Conservation (phyloP, 1,140 invertebrate genomes). For the Nilaparvata lugens region DNA sequence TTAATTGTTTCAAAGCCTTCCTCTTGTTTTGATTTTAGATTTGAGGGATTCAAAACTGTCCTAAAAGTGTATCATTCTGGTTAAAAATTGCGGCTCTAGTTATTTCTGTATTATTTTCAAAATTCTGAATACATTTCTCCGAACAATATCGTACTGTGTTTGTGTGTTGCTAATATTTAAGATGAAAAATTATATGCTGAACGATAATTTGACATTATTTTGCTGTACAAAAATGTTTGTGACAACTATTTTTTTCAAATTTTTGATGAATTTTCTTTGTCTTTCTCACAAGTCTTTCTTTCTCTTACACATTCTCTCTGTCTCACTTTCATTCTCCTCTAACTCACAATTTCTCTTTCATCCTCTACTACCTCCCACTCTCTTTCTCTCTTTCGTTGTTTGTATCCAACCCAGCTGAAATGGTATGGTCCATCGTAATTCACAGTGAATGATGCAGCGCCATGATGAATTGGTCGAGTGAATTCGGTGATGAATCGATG, state of each 20-base stretch:
- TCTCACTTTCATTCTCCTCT: neutral
- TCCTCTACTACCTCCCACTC: conserved; percentile 1
- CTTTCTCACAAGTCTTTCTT: conserved; percentile 12
- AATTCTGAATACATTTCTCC: neutral
- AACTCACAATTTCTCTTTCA: conserved; percentile 15
- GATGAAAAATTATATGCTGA: conserved; percentile 18
- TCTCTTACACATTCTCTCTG: neutral
- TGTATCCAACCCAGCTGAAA: too few species aligned
- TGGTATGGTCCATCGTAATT: too few species aligned
- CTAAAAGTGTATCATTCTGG: too few species aligned
- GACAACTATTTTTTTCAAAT: conserved; percentile 7
- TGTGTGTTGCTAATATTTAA: conserved; percentile 13
- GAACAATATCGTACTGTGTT: conserved; percentile 3
- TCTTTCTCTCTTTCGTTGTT: too few species aligned
- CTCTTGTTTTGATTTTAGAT: too few species aligned
- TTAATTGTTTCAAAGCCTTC: too few species aligned
- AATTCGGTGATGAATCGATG: too few species aligned
- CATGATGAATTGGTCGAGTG: too few species aligned
- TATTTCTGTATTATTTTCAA: too few species aligned
- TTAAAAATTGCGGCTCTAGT: too few species aligned
- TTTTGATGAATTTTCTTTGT: conserved; percentile 17
- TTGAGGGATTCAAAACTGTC: too few species aligned
- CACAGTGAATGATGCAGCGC: too few species aligned
- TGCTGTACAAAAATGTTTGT: neutral
- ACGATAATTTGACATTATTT: neutral